phyloP scores from a whole-genome alignment of 2,797 vertebrate species.

The Sebastes hubbsi region DNA sequence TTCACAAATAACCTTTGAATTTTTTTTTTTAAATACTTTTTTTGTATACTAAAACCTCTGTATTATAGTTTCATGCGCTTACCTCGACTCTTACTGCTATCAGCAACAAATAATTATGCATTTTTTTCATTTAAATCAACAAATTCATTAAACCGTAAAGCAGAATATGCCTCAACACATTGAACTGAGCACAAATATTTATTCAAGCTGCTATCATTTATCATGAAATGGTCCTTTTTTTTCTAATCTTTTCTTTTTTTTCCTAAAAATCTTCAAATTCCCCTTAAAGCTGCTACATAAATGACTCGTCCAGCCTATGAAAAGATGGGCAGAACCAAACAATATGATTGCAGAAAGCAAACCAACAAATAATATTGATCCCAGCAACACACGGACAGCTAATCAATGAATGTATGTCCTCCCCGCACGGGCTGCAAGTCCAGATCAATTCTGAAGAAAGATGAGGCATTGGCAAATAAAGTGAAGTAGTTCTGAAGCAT shows the following conservation, averaged over 20 bases:
- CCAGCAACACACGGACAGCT: slow-evolving; percentile 76
- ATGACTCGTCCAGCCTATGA: slow-evolving; percentile 69
- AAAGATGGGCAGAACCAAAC: slow-evolving; percentile 74
- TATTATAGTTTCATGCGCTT: not conserved
- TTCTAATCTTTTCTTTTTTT: not conserved
- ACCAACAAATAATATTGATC: slow-evolving; percentile 84
- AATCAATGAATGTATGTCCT: slow-evolving; percentile 82
- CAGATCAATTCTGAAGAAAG: slow-evolving; percentile 80
- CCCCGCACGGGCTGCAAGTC: slow-evolving; percentile 68
- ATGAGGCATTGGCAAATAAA: slow-evolving; percentile 79
- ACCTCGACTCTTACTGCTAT: not conserved
- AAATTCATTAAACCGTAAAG: not conserved
- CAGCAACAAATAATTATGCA: not conserved
- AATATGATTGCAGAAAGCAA: slow-evolving; percentile 81
- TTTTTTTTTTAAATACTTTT: not conserved
- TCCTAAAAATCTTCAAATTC: not conserved
- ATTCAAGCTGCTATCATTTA: not conserved
- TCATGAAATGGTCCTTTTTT: not conserved
- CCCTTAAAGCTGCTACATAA: slow-evolving; percentile 48
- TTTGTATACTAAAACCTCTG: not conserved
- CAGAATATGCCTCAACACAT: not conserved
- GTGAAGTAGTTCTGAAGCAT: slow-evolving; percentile 72
- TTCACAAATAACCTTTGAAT: not conserved
- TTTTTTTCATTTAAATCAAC: not conserved
- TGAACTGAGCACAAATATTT: not conserved